phyloP scores from a whole-genome alignment of 2,888 invertebrate genomes.

The Himalopsyche kuldschensis region DNA sequence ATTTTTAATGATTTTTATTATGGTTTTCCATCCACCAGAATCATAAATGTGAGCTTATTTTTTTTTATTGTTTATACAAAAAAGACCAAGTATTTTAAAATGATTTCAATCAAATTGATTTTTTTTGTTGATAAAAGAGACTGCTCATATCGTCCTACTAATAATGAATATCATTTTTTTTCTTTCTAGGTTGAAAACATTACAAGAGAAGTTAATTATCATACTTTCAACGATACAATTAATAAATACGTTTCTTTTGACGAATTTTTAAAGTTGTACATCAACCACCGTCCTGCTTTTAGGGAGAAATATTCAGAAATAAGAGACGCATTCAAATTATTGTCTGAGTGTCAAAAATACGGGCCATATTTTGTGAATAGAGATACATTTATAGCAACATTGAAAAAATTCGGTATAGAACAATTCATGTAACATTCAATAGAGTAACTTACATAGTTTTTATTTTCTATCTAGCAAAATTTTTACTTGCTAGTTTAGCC shows the following conservation, averaged over 20 bases:
- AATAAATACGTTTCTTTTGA: conserved; percentile 64
- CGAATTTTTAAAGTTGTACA: conserved; percentile 65
- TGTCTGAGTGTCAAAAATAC: conserved; percentile 45
- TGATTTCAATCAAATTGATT: too few species aligned
- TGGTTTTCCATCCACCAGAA: too few species aligned
- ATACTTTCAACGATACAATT: conserved; percentile 54
- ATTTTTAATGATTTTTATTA: too few species aligned
- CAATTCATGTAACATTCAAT: too few species aligned
- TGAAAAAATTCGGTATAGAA: conserved; percentile 46
- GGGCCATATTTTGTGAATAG: conserved; percentile 45
- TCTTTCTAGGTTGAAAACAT: conserved; percentile 61
- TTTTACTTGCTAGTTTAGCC: too few species aligned
- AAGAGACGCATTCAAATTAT: conserved; percentile 54
- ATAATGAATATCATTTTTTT: conserved; percentile 6
- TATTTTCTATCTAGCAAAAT: background rate
- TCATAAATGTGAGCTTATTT: too few species aligned
- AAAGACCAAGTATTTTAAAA: too few species aligned
- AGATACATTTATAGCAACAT: conserved; percentile 52
- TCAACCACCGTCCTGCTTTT: conserved; percentile 67
- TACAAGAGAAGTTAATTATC: conserved; percentile 60
- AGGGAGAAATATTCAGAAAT: conserved; percentile 55
- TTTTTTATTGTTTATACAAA: too few species aligned
- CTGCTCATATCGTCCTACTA: too few species aligned
- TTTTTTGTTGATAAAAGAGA: too few species aligned
- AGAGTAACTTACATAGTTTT: background rate